Base-by-base conservation (phyloP, 2,888 invertebrate genomes). In the Brachylomia viminalis region DNA sequence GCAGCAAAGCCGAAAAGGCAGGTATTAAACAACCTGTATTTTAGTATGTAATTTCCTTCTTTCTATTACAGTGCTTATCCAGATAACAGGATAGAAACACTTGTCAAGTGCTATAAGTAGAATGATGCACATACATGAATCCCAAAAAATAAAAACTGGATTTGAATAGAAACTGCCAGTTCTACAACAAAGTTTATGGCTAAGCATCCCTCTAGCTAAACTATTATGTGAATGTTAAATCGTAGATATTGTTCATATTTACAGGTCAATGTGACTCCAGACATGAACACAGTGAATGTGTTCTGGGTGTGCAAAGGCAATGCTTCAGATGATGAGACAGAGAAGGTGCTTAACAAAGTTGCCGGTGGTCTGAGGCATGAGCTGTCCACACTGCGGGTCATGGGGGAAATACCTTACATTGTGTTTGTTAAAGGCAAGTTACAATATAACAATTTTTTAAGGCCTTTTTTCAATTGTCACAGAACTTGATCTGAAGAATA, bases 351-450 rank as follows among this genome's bases (percentile, higher is more conserved):
- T 4, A 94, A 96, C 61, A 95, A 94, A 66, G 95, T 96, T 82
- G 97, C 97, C 0, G 97, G 97, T 0, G 91, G 94, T 13, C 90
- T 98, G 56, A 95, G 98, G 38, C 98, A 98, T 91, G 98, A 98
- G 90, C 94, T 98, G 6, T 97, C 98, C 3, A 97, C 98, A 76
- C 94, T 98, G 1, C 95, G 97, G 80, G 94, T 98, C 0, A 98
- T 98, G 97, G 98, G 98, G 17, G 96, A 97, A 83, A 97, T 98
- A 56, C 98, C 98, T 11, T 97, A 97, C 78, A 97, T 98, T 76
- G 91, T 95, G 58, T 98, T 98, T 96, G 97, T 98, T 2, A 97
- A 97, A 97, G 97, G 97, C 97, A 65, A 79, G 59, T 70, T 20
- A 15, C 20, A 23, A 23, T 30, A 11, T 17, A 20, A 20, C 3